Percentiles rank a stretch among this genome's conserved stretches.
Evolutionary conservation across 2,797 vertebrate species (phyloP).

Genomic region (Rhinoraja longicauda): DNA sequence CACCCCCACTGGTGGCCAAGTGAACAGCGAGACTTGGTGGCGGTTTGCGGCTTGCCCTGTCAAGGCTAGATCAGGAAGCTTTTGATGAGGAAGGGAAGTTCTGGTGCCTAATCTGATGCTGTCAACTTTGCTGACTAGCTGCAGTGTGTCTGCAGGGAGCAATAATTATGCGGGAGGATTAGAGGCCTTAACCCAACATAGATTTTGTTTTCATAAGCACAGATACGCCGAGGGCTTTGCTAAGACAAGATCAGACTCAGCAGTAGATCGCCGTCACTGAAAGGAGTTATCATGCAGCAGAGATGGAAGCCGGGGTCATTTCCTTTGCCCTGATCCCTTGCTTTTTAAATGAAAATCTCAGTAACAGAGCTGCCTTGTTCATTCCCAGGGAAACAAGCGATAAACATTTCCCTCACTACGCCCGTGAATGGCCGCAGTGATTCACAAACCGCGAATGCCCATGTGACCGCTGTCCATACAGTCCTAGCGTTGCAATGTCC

Average conservation of each 20-base stretch:
- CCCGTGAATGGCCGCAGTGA: neutral
- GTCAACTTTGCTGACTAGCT: conserved; percentile 48
- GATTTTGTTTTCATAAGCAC: conserved; percentile 49
- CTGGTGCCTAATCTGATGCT: conserved; percentile 63
- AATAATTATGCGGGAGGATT: conserved; percentile 67
- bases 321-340: neutral
- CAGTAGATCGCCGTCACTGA: conserved; percentile 45
- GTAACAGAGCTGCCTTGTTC: neutral
- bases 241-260: conserved; percentile 66
- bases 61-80: conserved; percentile 56
- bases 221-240: conserved; percentile 55
- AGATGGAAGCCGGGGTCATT: conserved; percentile 41
- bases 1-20: conserved; percentile 43
- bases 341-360: neutral
- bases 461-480: neutral
- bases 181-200: conserved; percentile 57
- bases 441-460: neutral
- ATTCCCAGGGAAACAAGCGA: neutral
- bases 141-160: conserved; percentile 57
- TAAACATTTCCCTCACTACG: neutral
- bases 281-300: conserved; percentile 47
- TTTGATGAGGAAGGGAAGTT: conserved; percentile 56
- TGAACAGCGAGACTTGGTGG: conserved; percentile 49
- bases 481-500: neutral
- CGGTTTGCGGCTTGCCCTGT: conserved; percentile 53